Conservation (phyloP, 2,113 vertebrate species). For the Amblyornis subalaris region DNA sequence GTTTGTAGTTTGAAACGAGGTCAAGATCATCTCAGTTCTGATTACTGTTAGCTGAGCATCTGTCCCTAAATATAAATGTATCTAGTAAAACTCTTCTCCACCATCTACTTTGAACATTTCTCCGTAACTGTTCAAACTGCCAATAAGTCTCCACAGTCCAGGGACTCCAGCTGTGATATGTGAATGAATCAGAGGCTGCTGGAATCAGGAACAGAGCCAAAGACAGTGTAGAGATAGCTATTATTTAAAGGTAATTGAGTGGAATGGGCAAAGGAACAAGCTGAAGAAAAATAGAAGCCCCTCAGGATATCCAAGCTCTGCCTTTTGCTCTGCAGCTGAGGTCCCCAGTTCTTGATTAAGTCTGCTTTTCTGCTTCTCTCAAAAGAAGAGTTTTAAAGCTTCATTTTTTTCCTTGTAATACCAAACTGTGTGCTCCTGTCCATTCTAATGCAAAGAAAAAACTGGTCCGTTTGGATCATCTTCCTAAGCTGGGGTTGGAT, state of each 20-base stretch:
- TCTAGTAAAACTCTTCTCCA: neutral
- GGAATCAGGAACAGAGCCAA: neutral
- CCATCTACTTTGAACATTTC: neutral
- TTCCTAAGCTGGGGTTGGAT: neutral
- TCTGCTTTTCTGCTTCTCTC: neutral
- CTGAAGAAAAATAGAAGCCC: neutral
- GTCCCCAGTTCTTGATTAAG: neutral
- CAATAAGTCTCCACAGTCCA: neutral
- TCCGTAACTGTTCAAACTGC: neutral
- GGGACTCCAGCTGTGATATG: neutral
- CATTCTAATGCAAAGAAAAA: neutral
- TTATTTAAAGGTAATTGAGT: conserved; percentile 49
- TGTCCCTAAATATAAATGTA: neutral
- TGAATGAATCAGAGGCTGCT: conserved; percentile 7
- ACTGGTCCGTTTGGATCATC: rapidly evolving
- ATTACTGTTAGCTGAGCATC: neutral
- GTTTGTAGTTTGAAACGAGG: neutral
- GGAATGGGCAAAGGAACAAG: conserved; percentile 27
- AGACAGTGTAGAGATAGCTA: neutral
- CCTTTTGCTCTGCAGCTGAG: neutral
- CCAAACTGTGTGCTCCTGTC: neutral
- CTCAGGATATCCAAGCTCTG: neutral
- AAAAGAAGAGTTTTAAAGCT: neutral
- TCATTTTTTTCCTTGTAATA: neutral
- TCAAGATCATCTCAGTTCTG: neutral